A percentile compares a stretch with the other conserved stretches of the same genome.
Conservation (phyloP, 2,888 invertebrate genomes). For the Cerceris rybyensis region DNA sequence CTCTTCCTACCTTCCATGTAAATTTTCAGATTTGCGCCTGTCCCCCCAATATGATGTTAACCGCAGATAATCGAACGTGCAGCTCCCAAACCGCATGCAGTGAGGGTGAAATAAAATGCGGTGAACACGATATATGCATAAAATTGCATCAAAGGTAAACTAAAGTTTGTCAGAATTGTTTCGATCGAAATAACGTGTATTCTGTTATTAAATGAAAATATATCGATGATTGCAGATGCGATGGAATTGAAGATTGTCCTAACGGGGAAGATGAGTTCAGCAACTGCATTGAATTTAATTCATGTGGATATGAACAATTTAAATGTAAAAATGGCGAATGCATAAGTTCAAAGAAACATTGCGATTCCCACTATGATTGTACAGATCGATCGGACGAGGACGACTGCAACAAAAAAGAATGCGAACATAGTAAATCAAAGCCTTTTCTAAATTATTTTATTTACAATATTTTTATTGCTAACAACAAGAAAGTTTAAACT, state of each 20-base stretch:
- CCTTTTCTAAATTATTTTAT: slow-evolving; percentile 57
- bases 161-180: not conserved
- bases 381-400: slow-evolving; percentile 84
- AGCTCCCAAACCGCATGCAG: slow-evolving; percentile 73
- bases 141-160: slow-evolving; percentile 67
- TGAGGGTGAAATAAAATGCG: slow-evolving; percentile 82
- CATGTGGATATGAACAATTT: slow-evolving; percentile 82
- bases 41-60: slow-evolving; percentile 85
- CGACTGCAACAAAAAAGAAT: slow-evolving; percentile 77
- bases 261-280: slow-evolving; percentile 84
- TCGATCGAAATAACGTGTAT: slow-evolving; percentile 22
- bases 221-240: slow-evolving; percentile 79
- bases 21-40: slow-evolving; percentile 84
- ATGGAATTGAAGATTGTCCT: slow-evolving; percentile 83
- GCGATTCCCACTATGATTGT: slow-evolving; percentile 84
- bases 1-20: not conserved
- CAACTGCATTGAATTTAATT: slow-evolving; percentile 80
- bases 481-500: slow-evolving; percentile 30
- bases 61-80: slow-evolving; percentile 84
- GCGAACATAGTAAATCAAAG: slow-evolving; percentile 50
- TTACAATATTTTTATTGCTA: slow-evolving; percentile 36
- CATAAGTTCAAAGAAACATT: slow-evolving; percentile 81
- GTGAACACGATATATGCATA: slow-evolving; percentile 82
- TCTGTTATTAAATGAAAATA: not conserved
- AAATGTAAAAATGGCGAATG: slow-evolving; percentile 84